Base-by-base conservation (phyloP, 2,888 invertebrate genomes). In the Caenorhabditis sulstoni region DNA sequence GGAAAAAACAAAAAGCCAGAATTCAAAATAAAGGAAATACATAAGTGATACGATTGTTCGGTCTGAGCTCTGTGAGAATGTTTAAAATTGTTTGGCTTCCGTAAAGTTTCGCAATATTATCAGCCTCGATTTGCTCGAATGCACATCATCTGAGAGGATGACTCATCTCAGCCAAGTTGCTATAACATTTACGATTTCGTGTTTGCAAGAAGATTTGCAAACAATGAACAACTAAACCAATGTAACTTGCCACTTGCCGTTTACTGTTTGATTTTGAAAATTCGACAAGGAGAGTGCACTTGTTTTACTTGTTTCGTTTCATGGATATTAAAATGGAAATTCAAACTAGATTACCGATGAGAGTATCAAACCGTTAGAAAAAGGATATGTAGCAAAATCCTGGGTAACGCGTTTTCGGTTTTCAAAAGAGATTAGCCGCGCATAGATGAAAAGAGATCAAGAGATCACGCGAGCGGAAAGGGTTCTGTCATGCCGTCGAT, bases 201-300 rank as follows among this genome's bases (percentile, higher is more conserved):
- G 57, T 57, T 57, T 37, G 37, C 57, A 41, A 41, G 39, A n/a
- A 57, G 22, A 41, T 14, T 14, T 9, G 41, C 41, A 41, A 57
- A 57, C 41, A 57, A 57, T 57, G 41, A 58, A 58, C 58, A 58
- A 58, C 45, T 58, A 16, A 53, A 53, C 53, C 22, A 49, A 39
- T 55, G 55, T 55, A 12, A 53, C 53, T 57, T 57, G 22, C 39
- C 44, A 45, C 44, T 45, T 44, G 58, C 20, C 8, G 22, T 18
- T 12, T 12, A 4, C n/a, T 57, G 18, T 58, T 58, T 45, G 57
- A 22, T 44, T 45, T 58, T 58, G 29, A 45, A 58, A 58, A n/a
- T 58, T 58, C 44, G 41, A 52, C 3, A 41, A 41, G 41, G 14
- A 39, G 18, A 16, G 1, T 53, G 29, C 16, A 16, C 53, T 53